Evolutionary conservation across 2,797 vertebrate species (phyloP).

Genomic region (Toxotes lorentzi): DNA sequence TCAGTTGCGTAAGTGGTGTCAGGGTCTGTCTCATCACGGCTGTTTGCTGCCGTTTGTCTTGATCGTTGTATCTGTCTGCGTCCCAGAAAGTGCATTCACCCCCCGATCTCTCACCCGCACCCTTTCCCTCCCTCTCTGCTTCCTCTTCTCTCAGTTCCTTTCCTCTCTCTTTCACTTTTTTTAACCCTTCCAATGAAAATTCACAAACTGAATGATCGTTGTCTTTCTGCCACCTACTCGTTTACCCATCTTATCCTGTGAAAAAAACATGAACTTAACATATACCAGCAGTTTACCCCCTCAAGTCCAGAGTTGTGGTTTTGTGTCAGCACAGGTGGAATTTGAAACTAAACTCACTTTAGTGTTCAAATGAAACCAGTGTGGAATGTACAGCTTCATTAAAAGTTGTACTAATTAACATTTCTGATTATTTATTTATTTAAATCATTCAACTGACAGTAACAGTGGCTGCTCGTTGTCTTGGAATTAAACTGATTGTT

Average conservation of each 20-base stretch:
- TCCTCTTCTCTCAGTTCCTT: neutral
- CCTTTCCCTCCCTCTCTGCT: no score
- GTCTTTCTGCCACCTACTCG: neutral
- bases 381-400: neutral
- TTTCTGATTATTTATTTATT: no score
- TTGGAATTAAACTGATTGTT: neutral
- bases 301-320: neutral
- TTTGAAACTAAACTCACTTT: no score
- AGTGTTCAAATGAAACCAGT: neutral
- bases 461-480: neutral
- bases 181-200: neutral
- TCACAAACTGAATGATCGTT: neutral
- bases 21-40: slow-evolving; percentile 32
- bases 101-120: neutral
- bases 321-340: neutral
- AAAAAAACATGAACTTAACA: neutral
- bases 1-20: slow-evolving; percentile 43
- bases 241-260: neutral
- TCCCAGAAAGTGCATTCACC: neutral
- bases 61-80: slow-evolving; percentile 32
- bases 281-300: neutral
- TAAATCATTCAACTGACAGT: no score
- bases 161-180: neutral
- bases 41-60: slow-evolving; percentile 51
- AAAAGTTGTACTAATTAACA: neutral